These are phyloP conservation scores for Nymphalis io DNA, from an alignment of 1,140 invertebrate genomes.

Conservation along the genomic window DNA sequence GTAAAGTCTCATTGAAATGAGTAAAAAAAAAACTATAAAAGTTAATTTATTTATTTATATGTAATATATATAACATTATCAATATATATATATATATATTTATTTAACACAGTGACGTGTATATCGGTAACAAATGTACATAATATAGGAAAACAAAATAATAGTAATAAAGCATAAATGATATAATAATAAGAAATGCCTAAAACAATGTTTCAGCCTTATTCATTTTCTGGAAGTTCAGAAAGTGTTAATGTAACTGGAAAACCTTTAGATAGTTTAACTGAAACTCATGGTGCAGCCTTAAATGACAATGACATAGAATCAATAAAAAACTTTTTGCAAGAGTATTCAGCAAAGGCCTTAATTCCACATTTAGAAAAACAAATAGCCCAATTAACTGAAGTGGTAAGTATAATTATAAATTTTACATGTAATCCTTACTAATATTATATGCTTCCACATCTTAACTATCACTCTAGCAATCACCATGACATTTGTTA, in stretches of 20 bases:
- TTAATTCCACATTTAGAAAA: constrained; percentile 95
- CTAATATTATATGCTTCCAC: too few species aligned
- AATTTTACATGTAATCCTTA: neutral
- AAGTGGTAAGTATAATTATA: constrained; percentile 83
- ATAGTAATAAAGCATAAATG: too few species aligned
- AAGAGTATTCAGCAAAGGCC: constrained; percentile 93
- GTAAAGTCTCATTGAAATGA: constrained; percentile 39
- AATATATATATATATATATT: too few species aligned
- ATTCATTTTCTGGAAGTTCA: constrained; percentile 81
- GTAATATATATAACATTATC: too few species aligned
- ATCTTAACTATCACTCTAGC: too few species aligned
- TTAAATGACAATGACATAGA: constrained; percentile 92
- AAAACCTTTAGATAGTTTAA: constrained; percentile 82
- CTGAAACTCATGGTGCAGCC: constrained; percentile 85
- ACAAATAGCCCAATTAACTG: constrained; percentile 90
- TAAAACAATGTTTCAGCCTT: constrained; percentile 56
- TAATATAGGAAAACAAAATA: too few species aligned
- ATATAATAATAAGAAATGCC: too few species aligned
- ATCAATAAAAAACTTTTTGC: constrained; percentile 90
- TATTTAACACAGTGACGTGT: too few species aligned
- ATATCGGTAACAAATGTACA: too few species aligned
- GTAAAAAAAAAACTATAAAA: too few species aligned
- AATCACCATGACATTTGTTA: too few species aligned
- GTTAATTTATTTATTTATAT: too few species aligned
- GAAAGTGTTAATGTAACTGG: constrained; percentile 82